Percentiles rank a stretch among this genome's conserved stretches.
Conservation (phyloP, 1,140 invertebrate species). For the Cylas formicarius region DNA sequence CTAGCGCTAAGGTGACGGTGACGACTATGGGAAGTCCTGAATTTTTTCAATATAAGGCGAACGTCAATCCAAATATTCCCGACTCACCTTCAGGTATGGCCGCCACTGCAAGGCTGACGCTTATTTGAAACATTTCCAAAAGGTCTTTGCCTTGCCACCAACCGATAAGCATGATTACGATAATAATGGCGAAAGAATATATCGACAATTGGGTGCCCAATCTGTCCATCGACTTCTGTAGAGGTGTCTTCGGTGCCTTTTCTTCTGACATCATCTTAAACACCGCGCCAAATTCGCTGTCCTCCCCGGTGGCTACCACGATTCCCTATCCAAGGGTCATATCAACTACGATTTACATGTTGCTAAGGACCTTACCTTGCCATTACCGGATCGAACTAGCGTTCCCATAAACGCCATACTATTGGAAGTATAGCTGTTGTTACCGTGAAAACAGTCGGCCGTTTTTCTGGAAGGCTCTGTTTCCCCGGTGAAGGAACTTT, state of each 20-base stretch:
- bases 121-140: constrained; percentile 99
- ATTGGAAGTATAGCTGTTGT: constrained; percentile 65
- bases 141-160: constrained; percentile 87
- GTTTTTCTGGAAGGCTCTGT: constrained; percentile 73
- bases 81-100: constrained; percentile 87
- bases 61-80: neutral
- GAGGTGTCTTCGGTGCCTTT: constrained; percentile 95
- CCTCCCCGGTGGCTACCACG: constrained; percentile 92
- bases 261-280: constrained; percentile 99
- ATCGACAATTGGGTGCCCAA: constrained; percentile 93
- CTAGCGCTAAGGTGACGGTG: constrained; percentile 95
- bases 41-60: constrained; percentile 12
- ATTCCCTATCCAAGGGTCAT: no score
- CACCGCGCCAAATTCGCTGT: constrained; percentile 96
- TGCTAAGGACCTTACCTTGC: no score
- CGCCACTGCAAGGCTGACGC: constrained; percentile 96
- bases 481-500: constrained; percentile 98
- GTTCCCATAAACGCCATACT: constrained; percentile 99
- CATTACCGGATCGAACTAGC: constrained; percentile 91
- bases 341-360: no score
- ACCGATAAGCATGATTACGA: constrained; percentile 91
- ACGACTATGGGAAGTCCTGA: constrained; percentile 95
- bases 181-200: constrained; percentile 97
- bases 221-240: constrained; percentile 97
- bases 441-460: constrained; percentile 54